Conservation (phyloP, 30 jellyfish, hydroid and myxozoan species). For the Hydractinia symbiolongicarpus region DNA sequence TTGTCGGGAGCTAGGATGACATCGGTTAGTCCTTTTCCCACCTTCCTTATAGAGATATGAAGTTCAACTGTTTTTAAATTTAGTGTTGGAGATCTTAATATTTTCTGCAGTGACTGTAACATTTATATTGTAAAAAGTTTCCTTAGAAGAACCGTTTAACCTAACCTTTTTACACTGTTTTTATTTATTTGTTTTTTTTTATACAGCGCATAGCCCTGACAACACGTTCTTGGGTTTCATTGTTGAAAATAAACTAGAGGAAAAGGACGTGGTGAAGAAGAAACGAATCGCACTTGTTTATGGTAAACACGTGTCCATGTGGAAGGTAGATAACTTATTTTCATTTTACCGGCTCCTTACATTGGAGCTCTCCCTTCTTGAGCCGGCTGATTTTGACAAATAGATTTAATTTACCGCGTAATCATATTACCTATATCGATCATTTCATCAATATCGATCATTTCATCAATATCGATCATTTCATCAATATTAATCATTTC, state of each 20-base stretch:
- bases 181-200: background rate
- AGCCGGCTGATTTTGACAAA: background rate
- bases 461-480: too few species aligned
- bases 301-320: constrained; percentile 82
- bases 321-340: constrained; percentile 46
- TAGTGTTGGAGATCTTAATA: background rate
- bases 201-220: constrained; percentile 93
- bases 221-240: constrained; percentile 91
- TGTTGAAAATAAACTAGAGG: constrained; percentile 57
- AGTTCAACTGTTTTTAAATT: background rate
- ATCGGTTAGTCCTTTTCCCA: too few species aligned
- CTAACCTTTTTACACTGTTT: background rate
- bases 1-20: too few species aligned
- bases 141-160: background rate
- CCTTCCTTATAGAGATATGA: too few species aligned
- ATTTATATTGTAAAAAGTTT: background rate
- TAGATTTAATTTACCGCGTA: background rate
- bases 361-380: too few species aligned
- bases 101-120: background rate
- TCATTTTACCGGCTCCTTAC: too few species aligned
- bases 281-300: constrained; percentile 93
- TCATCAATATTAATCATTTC: too few species aligned
- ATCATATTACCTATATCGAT: background rate
- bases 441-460: too few species aligned
- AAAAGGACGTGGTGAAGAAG: constrained; percentile 18